phyloP scores from a whole-genome alignment of 2,888 invertebrate genomes.

The Drosophila nr. perissopoda region DNA sequence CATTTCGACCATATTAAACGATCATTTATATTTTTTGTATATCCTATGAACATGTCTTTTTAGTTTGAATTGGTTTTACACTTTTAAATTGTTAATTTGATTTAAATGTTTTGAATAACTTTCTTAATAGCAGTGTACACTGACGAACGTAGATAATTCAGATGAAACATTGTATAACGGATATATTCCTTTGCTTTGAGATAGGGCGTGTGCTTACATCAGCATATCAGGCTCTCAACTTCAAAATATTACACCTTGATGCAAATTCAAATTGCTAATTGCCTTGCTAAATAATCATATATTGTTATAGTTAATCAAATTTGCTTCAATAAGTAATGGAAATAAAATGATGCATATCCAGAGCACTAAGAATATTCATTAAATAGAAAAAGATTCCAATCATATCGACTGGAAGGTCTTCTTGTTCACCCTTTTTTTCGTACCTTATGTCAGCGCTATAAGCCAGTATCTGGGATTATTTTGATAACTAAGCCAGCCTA shows the following conservation, averaged over 20 bases:
- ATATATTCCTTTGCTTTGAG: neutral
- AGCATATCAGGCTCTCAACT: neutral
- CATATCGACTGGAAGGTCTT: neutral
- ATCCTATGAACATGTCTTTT: neutral
- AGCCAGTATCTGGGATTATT: slow-evolving; percentile 1
- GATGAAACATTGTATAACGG: neutral
- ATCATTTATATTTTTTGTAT: neutral
- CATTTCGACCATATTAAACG: neutral
- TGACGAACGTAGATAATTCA: neutral
- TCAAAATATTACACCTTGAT: slow-evolving; percentile 8
- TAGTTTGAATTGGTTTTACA: neutral
- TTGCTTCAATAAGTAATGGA: neutral
- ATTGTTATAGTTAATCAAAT: neutral
- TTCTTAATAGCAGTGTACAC: neutral
- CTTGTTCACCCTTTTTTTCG: neutral
- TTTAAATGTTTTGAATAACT: neutral
- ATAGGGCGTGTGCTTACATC: neutral
- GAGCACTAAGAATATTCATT: neutral
- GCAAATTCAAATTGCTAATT: slow-evolving; percentile 12
- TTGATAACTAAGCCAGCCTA: neutral
- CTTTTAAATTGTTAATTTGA: neutral
- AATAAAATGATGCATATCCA: neutral
- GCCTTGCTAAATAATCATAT: neutral
- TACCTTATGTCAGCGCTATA: slow-evolving; percentile 22
- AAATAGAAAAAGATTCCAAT: neutral